A percentile compares a stretch with the other conserved stretches of the same genome.
These are phyloP conservation scores for Sinelater perroti DNA, from an alignment of 2,888 invertebrate genomes.

Conservation along the genomic window DNA sequence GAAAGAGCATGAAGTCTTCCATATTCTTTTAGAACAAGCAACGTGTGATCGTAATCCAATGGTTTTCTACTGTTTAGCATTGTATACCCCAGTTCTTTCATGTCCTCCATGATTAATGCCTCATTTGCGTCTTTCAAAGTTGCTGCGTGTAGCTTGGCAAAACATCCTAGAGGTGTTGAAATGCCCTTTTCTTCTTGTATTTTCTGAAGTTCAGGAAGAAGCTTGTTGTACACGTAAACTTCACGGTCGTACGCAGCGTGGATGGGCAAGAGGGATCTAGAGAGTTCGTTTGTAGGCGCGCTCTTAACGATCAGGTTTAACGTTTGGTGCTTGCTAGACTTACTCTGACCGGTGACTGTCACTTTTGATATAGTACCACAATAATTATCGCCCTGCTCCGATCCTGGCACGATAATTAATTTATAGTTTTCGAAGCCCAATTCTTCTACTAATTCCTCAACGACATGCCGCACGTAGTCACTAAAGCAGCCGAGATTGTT, in stretches of 20 bases:
- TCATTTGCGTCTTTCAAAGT: slow-evolving; percentile 40
- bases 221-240: slow-evolving; percentile 37
- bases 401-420: slow-evolving; percentile 38
- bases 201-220: slow-evolving; percentile 31
- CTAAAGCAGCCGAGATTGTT: too few relatives aligned
- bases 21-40: slow-evolving; percentile 46
- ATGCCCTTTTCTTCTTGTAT: slow-evolving; percentile 29
- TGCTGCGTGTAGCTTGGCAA: slow-evolving; percentile 37
- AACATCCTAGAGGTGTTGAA: slow-evolving; percentile 30
- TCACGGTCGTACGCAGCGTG: slow-evolving; percentile 46
- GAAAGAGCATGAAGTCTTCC: slow-evolving; percentile 50
- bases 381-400: slow-evolving; percentile 48
- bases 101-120: slow-evolving; percentile 45
- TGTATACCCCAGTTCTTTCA: slow-evolving; percentile 46
- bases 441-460: slow-evolving; percentile 31
- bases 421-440: slow-evolving; percentile 2
- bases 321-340: slow-evolving; percentile 23
- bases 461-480: neutral
- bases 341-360: slow-evolving; percentile 27
- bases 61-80: slow-evolving; percentile 37
- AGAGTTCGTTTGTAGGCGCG: slow-evolving; percentile 41
- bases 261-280: slow-evolving; percentile 43
- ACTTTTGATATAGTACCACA: slow-evolving; percentile 45
- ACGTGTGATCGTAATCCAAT: slow-evolving; percentile 47
- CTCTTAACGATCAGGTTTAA: slow-evolving; percentile 48